These are phyloP conservation scores for Drosophila trapezifrons DNA, from an alignment of 1,140 invertebrate genomes.

Conservation along the genomic window DNA sequence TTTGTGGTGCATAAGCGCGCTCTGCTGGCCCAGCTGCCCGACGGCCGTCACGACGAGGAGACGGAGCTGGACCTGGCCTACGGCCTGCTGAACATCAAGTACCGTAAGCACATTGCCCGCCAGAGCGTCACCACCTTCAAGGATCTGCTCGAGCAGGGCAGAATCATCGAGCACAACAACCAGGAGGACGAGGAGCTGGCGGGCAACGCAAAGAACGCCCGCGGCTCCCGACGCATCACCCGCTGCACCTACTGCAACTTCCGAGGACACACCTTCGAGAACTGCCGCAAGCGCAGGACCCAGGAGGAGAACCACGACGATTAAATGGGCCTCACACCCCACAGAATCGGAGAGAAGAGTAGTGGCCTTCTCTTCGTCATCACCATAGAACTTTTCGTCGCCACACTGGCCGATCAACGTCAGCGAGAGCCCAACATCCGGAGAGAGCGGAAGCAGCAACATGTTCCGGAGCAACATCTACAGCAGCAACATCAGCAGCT, in stretches of 20 bases:
- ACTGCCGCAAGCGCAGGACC: constrained; percentile 57
- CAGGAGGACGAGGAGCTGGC: constrained; percentile 47
- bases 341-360: constrained; percentile 14
- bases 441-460: neutral
- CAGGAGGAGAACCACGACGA: constrained; percentile 23
- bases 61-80: constrained; percentile 79
- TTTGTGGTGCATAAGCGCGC: constrained; percentile 79
- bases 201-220: constrained; percentile 22
- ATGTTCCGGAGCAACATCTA: constrained; percentile 9
- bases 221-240: constrained; percentile 41
- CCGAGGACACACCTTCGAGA: constrained; percentile 66
- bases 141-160: constrained; percentile 73
- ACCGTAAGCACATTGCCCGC: constrained; percentile 73
- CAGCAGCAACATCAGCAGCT: constrained; percentile 5
- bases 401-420: constrained; percentile 28
- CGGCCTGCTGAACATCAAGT: constrained; percentile 75
- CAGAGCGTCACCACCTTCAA: constrained; percentile 61
- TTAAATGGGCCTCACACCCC: constrained; percentile 21
- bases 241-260: constrained; percentile 73
- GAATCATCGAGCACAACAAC: constrained; percentile 75
- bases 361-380: constrained; percentile 17
- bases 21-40: constrained; percentile 76
- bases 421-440: constrained; percentile 41
- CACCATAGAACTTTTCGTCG: constrained; percentile 47
- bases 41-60: constrained; percentile 75